Conservation (phyloP, 1,140 invertebrate species). For the Polypedilum vanderplanki region DNA sequence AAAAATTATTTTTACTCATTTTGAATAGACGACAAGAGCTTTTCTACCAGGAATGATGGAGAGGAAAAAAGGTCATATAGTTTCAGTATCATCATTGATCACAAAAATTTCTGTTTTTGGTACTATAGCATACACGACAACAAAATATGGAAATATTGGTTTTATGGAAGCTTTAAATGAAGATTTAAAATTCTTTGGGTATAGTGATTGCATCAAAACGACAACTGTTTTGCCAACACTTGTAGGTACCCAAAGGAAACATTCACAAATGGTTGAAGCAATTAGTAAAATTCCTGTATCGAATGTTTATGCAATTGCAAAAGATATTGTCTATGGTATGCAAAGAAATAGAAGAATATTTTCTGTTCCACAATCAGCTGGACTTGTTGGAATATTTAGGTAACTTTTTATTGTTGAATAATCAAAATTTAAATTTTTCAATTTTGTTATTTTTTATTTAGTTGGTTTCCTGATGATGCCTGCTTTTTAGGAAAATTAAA, state of each 20-base stretch:
- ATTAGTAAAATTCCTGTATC: too few relatives aligned
- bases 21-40: constrained; percentile 38
- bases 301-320: too few relatives aligned
- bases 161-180: constrained; percentile 40
- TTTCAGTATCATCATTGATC: constrained; percentile 40
- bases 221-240: not conserved
- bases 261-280: too few relatives aligned
- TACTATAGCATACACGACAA: constrained; percentile 42
- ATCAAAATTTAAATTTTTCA: too few relatives aligned
- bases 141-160: constrained; percentile 42
- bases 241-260: not conserved
- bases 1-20: not conserved
- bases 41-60: constrained; percentile 42
- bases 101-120: constrained; percentile 35
- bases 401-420: too few relatives aligned
- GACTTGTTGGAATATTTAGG: too few relatives aligned
- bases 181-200: constrained; percentile 39
- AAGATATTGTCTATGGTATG: too few relatives aligned
- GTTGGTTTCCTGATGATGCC: too few relatives aligned
- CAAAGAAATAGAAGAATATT: too few relatives aligned
- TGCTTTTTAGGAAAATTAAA: too few relatives aligned
- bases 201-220: constrained; percentile 32
- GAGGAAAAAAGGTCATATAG: constrained; percentile 39
- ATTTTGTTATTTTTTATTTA: too few relatives aligned
- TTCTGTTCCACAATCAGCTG: too few relatives aligned